Conservation (phyloP, 2,888 invertebrate genomes). For the Acronicta alni region DNA sequence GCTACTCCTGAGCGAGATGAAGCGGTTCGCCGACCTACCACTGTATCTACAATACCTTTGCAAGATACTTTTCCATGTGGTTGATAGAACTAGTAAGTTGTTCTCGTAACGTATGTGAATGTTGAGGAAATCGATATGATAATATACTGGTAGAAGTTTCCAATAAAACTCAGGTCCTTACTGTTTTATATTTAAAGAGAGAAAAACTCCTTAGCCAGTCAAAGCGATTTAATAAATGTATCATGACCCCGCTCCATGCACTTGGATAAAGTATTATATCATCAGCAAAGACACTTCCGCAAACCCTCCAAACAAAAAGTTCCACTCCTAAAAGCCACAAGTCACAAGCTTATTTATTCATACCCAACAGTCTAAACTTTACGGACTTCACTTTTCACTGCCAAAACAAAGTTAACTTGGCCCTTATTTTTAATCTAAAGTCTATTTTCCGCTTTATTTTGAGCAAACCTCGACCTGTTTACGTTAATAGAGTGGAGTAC, state of each 20-base stretch:
- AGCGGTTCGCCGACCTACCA: constrained; percentile 90
- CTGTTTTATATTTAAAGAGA: background rate
- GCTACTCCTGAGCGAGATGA: constrained; percentile 81
- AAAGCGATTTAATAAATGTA: too few relatives aligned
- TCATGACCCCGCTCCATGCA: too few relatives aligned
- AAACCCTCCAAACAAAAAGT: constrained; percentile 9
- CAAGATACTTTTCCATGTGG: constrained; percentile 92
- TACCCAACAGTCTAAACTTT: constrained; percentile 13
- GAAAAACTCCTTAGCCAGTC: background rate
- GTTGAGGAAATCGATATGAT: background rate
- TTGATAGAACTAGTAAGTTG: constrained; percentile 91
- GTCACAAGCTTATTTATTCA: constrained; percentile 30
- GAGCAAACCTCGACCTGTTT: constrained; percentile 17
- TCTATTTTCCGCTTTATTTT: constrained; percentile 34
- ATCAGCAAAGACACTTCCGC: background rate
- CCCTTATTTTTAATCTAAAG: constrained; percentile 24
- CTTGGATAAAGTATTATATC: background rate
- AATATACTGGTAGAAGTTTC: too few relatives aligned
- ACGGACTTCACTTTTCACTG: constrained; percentile 7
- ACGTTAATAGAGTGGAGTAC: constrained; percentile 29
- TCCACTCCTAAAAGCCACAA: constrained; percentile 6
- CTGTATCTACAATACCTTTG: constrained; percentile 93
- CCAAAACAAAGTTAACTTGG: constrained; percentile 26
- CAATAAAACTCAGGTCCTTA: too few relatives aligned
- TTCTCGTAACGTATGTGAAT: background rate